Percentiles rank a stretch among this genome's conserved stretches.
These are phyloP conservation scores for Ectemnius lituratus DNA, from an alignment of 2,888 invertebrate species.

Conservation along the genomic window DNA sequence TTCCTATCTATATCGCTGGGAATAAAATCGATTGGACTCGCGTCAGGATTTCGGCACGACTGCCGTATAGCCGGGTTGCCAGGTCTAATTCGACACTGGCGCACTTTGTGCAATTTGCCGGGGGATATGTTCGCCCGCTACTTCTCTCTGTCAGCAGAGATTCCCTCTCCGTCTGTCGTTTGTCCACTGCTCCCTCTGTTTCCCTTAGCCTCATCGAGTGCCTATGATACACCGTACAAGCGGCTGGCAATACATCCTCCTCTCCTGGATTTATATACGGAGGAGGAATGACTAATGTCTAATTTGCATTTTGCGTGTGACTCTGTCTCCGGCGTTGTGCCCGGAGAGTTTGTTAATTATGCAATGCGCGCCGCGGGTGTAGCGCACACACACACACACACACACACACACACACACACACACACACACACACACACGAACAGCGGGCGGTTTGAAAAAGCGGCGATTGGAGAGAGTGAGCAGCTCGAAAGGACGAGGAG, in stretches of 20 bases:
- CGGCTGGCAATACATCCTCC: conserved; percentile 19
- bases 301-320: conserved; percentile 74
- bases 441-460: not conserved
- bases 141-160: not conserved
- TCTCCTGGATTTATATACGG: conserved; percentile 52
- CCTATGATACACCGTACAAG: conserved; percentile 28
- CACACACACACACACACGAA: too few relatives aligned
- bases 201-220: conserved; percentile 19
- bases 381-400: not conserved
- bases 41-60: conserved; percentile 8
- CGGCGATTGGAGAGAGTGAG: not conserved
- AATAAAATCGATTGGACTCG: not conserved
- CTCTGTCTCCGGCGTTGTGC: conserved; percentile 66
- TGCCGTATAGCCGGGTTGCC: conserved; percentile 7
- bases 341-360: conserved; percentile 70
- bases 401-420: too few relatives aligned
- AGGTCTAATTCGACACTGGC: not conserved
- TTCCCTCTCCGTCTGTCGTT: conserved; percentile 1
- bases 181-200: not conserved
- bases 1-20: not conserved
- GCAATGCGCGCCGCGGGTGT: conserved; percentile 55
- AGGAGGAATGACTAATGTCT: conserved; percentile 62
- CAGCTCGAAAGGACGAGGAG: not conserved
- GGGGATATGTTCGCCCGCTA: not conserved
- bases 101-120: conserved; percentile 26